Evolutionary conservation across 2,113 vertebrate genomes (phyloP), one percentile per base, ranked within the genome.

Genomic region (Oreocharis arfaki): DNA sequence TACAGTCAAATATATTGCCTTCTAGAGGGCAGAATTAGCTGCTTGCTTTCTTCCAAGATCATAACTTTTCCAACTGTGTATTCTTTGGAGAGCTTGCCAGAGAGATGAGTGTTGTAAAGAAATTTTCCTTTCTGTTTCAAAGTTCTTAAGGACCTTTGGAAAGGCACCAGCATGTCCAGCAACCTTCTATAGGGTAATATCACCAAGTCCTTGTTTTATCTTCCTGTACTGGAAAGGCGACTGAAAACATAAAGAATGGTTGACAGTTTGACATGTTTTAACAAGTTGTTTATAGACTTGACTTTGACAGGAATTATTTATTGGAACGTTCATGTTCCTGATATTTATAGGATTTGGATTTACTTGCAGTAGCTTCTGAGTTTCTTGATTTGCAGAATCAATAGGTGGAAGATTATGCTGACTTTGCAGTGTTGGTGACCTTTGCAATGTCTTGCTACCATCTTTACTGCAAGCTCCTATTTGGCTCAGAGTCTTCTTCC

Each of bases 271-370:
- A 61, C 91, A 42, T 90, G 37, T 80, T 92, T 96, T 83, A 93
- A 44, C 46, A 90, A 83, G 76, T 91, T 89, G 76, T 91, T 95
- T 88, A 92, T 94, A 76, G 71, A 80, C 32, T 61, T 80, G 53
- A 37, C 55, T 86, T 90, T 90, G 83, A 69, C 83, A 65, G 46
- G 24, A 88, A 65, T 83, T 93, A 80, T 90, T 96, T 96, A 90
- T 37, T 88, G 46, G 53, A 93, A 80, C 63, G 19, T 76, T 90
- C 41, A 23, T 24, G 24, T 95, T 92, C 76, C 44, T 73, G 32
- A 56, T 93, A 85, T 85, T 95, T 92, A 83, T 88, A 89, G 63
- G 53, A 73, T 90, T 95, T 92, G 79, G 70, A 86, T 95, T 93
- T 88, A 86, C 83, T 90, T 92, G 44, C 67, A 83, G 75, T 57